phyloP scores from a whole-genome alignment of 2,113 vertebrate species.

The Corydoras sp. region DNA sequence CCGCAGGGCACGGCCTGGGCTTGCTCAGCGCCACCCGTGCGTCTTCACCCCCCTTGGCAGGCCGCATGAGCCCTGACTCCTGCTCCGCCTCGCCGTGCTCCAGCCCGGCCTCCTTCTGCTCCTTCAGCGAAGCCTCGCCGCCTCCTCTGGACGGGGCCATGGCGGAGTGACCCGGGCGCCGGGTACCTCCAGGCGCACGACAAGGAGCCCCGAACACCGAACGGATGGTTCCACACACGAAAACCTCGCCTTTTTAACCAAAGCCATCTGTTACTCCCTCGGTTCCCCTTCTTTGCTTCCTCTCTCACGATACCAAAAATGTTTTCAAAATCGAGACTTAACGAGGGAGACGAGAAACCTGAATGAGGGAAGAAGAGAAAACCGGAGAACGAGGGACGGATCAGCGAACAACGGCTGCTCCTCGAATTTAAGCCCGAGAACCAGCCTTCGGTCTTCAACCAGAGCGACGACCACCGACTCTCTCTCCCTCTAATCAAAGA shows the following conservation, averaged over 20 bases:
- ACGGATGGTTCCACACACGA: slow-evolving; percentile 33
- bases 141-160: slow-evolving; percentile 70
- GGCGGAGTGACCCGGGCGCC: slow-evolving; percentile 63
- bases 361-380: slow-evolving; percentile 58
- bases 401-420: slow-evolving; percentile 63
- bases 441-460: slow-evolving; percentile 35
- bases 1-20: slow-evolving; percentile 62
- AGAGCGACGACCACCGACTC: slow-evolving; percentile 40
- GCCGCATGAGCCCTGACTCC: slow-evolving; percentile 67
- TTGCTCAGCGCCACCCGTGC: slow-evolving; percentile 61
- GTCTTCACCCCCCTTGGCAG: slow-evolving; percentile 63
- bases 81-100: slow-evolving; percentile 70
- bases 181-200: not conserved
- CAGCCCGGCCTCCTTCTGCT: slow-evolving; percentile 68
- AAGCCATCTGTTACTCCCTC: slow-evolving; percentile 69
- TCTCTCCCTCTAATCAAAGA: slow-evolving; percentile 37
- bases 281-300: slow-evolving; percentile 48
- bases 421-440: slow-evolving; percentile 47
- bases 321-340: slow-evolving; percentile 60
- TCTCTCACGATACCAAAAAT: slow-evolving; percentile 63
- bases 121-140: slow-evolving; percentile 70
- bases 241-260: slow-evolving; percentile 70
- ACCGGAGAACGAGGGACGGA: slow-evolving; percentile 54
- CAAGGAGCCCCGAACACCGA: too few species aligned
- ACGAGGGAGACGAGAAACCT: slow-evolving; percentile 41